Percentiles rank a stretch among this genome's conserved stretches.
These are phyloP conservation scores for Tachypleus tridentatus DNA, from an alignment of 1,140 invertebrate species.

Conservation along the genomic window DNA sequence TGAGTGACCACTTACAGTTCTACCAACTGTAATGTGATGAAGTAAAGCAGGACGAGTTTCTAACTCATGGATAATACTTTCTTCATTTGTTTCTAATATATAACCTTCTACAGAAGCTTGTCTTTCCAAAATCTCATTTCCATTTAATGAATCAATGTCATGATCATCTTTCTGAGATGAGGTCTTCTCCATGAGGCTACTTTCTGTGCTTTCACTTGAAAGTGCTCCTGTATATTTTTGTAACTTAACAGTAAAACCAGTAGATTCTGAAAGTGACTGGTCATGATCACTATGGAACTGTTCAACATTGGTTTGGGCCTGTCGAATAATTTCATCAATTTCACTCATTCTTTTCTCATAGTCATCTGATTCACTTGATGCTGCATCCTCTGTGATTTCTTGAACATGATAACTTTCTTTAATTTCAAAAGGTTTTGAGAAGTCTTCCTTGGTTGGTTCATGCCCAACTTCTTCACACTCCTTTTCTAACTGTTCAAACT, in stretches of 20 bases:
- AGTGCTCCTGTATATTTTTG: neutral
- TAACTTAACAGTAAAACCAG: slow-evolving; percentile 13
- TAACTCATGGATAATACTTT: neutral
- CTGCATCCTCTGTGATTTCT: slow-evolving; percentile 39
- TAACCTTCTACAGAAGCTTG: neutral
- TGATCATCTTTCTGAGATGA: slow-evolving; percentile 5
- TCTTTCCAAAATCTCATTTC: neutral
- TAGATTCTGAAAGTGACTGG: slow-evolving; percentile 9
- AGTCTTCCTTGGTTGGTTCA: slow-evolving; percentile 41
- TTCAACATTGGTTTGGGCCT: slow-evolving; percentile 50
- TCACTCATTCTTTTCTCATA: slow-evolving; percentile 58
- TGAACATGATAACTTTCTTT: slow-evolving; percentile 52
- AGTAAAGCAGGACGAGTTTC: slow-evolving; percentile 3
- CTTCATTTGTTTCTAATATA: neutral
- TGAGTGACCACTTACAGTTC: slow-evolving; percentile 7
- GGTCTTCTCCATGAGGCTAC: slow-evolving; percentile 5
- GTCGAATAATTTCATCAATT: slow-evolving; percentile 58
- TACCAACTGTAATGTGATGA: slow-evolving; percentile 7
- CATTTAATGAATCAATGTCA: neutral
- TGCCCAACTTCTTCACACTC: slow-evolving; percentile 63
- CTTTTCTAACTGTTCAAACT: slow-evolving; percentile 82
- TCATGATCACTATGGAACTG: slow-evolving; percentile 27
- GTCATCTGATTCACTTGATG: slow-evolving; percentile 40
- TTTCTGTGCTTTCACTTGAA: slow-evolving; percentile 8
- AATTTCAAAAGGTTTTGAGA: slow-evolving; percentile 59